Conservation (phyloP, 2,888 invertebrate genomes). For the Dryadula phaetusa region DNA sequence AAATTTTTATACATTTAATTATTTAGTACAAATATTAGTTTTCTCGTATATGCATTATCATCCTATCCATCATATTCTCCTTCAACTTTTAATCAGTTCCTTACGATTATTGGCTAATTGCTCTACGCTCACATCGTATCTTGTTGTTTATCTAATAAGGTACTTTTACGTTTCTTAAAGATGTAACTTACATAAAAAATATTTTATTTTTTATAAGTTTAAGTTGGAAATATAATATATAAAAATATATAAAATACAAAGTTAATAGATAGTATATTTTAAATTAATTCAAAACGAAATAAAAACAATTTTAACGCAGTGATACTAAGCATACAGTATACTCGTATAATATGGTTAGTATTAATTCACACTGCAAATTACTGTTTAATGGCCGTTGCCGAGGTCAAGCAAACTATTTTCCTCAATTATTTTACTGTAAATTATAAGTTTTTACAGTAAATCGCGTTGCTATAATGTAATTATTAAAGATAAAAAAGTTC, state of each 20-base stretch:
- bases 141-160: too few relatives aligned
- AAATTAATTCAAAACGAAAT: neutral
- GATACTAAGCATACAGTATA: neutral
- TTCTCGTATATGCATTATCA: neutral
- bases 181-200: too few relatives aligned
- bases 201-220: too few relatives aligned
- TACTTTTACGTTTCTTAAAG: too few relatives aligned
- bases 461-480: neutral
- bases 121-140: too few relatives aligned
- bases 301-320: neutral
- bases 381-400: constrained; percentile 23
- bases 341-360: neutral
- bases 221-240: too few relatives aligned
- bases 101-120: too few relatives aligned
- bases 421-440: constrained; percentile 7
- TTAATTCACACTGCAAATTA: constrained; percentile 24
- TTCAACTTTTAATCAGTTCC: too few relatives aligned
- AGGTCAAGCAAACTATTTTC: constrained; percentile 14
- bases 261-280: too few relatives aligned
- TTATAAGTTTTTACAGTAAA: neutral
- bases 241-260: too few relatives aligned
- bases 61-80: too few relatives aligned
- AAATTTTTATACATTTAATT: neutral
- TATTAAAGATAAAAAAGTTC: neutral
- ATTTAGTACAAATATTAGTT: neutral